phyloP scores from a whole-genome alignment of 2,113 vertebrate species.

The Irena cyanogastra region DNA sequence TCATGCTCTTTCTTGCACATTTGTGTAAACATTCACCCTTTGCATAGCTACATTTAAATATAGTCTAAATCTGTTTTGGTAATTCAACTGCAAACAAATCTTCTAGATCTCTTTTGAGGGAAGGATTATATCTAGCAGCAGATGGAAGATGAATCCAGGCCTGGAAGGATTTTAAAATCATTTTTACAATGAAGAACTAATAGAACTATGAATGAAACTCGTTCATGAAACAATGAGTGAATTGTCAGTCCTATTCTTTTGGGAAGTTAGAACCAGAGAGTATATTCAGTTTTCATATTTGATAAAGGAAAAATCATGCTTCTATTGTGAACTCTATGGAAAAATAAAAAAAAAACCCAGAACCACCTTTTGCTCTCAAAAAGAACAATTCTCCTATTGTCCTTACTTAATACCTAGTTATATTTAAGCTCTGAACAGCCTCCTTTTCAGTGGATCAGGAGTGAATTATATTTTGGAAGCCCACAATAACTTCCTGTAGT shows the following conservation, averaged over 20 bases:
- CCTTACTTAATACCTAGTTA: neutral
- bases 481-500: neutral
- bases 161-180: neutral
- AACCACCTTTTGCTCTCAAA: neutral
- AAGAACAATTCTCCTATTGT: neutral
- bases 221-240: neutral
- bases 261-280: neutral
- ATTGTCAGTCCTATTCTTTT: neutral
- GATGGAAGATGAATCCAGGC: neutral
- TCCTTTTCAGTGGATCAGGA: neutral
- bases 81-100: neutral
- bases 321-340: neutral
- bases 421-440: neutral
- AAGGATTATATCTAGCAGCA: neutral
- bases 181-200: neutral
- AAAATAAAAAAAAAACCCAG: neutral
- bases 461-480: neutral
- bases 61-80: neutral
- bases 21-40: neutral
- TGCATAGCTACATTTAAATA: neutral
- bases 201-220: neutral
- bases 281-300: neutral
- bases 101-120: neutral
- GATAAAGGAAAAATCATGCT: neutral
- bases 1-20: neutral